phyloP scores from a whole-genome alignment of 2,797 vertebrate genomes.

The Pogonophryne albipinna region DNA sequence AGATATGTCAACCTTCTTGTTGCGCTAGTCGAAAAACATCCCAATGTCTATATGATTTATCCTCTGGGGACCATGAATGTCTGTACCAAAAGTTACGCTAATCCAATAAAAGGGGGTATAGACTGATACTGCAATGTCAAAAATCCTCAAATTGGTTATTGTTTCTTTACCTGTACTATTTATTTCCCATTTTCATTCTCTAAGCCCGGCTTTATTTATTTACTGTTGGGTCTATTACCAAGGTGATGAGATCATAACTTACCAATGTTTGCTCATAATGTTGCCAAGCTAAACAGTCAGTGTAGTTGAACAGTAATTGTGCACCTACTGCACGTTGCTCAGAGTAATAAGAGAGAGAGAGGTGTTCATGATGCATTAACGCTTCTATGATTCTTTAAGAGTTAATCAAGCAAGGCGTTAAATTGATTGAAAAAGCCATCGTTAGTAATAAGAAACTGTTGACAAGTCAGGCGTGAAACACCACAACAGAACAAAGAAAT shows the following conservation, averaged over 20 bases:
- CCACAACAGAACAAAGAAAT: constrained; percentile 51
- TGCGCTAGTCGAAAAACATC: too few relatives aligned
- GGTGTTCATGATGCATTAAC: background rate
- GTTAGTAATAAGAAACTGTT: constrained; percentile 13
- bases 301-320: background rate
- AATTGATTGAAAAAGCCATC: background rate
- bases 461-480: background rate
- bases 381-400: background rate
- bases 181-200: background rate
- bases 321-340: background rate
- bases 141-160: background rate
- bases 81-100: too few relatives aligned
- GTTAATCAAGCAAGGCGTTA: constrained; percentile 32
- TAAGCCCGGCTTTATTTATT: constrained; percentile 1
- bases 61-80: too few relatives aligned
- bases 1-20: too few relatives aligned
- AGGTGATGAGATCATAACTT: constrained; percentile 2
- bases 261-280: constrained; percentile 41
- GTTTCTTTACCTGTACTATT: background rate
- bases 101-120: too few relatives aligned
- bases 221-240: background rate
- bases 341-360: background rate
- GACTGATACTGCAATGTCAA: too few relatives aligned
- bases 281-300: constrained; percentile 47
- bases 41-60: too few relatives aligned